Conservation (phyloP, 2,888 invertebrate species). For the Acanthococcus lagerstroemiae region DNA sequence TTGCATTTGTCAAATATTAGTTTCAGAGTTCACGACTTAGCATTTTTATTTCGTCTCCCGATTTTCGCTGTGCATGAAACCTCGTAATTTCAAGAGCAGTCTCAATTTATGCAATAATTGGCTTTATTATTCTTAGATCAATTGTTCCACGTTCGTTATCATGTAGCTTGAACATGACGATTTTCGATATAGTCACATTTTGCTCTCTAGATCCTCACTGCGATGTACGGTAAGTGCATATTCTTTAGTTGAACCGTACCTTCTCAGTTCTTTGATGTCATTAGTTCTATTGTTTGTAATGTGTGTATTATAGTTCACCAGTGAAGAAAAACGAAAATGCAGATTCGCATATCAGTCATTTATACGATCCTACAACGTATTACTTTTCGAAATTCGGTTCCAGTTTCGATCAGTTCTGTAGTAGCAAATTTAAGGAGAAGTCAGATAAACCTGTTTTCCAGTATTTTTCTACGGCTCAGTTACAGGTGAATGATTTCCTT, state of each 20-base stretch:
- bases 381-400: slow-evolving; percentile 89
- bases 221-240: slow-evolving; percentile 37
- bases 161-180: slow-evolving; percentile 61
- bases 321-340: slow-evolving; percentile 6
- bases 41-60: too few relatives aligned
- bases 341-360: slow-evolving; percentile 5
- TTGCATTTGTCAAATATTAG: too few relatives aligned
- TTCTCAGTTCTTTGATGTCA: too few relatives aligned
- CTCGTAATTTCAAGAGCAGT: too few relatives aligned
- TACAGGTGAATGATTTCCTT: slow-evolving; percentile 42
- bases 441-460: slow-evolving; percentile 50
- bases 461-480: slow-evolving; percentile 64
- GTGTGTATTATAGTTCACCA: slow-evolving; percentile 5
- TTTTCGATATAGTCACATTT: slow-evolving; percentile 38
- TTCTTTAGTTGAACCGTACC: not conserved
- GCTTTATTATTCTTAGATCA: slow-evolving; percentile 53
- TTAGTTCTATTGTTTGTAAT: too few relatives aligned
- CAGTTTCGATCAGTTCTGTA: slow-evolving; percentile 81
- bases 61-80: too few relatives aligned
- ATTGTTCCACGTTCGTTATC: slow-evolving; percentile 88
- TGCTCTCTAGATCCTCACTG: slow-evolving; percentile 38
- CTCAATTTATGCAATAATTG: not conserved
- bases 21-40: too few relatives aligned
- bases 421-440: slow-evolving; percentile 65
- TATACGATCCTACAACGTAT: slow-evolving; percentile 46